Evolutionary conservation across 2,113 vertebrate genomes (phyloP), one percentile per base, ranked within the genome.

Genomic region (Oceanodroma tethys): DNA sequence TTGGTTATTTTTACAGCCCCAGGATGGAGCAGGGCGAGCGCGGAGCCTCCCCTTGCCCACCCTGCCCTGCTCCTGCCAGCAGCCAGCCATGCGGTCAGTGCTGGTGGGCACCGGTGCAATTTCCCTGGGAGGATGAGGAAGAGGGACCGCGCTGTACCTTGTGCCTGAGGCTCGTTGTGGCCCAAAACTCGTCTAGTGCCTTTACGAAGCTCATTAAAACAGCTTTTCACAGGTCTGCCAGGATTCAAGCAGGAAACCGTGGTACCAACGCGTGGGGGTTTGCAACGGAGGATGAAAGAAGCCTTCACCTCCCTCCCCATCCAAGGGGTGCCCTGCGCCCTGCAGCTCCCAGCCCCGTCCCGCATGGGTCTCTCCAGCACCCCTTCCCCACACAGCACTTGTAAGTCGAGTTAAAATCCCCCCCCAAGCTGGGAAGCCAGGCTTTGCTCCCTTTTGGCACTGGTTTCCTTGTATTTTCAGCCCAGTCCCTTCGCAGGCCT

Each of bases 1-100:
- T 96, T 98, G 97, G 98, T 98, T 98, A 86, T 98, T 98, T 98
- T 98, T 93, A 72, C 91, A 96, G 82, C 13, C 81, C 59, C 94
- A 95, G 98, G 96, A 93, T 50, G 84, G 82, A 59, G 92, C 92
- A 25, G 90, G 83, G 71, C 23, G 79, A 93, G 92, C 40, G 16
- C 36, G 36, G 84, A 94, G 74, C 66, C 83, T 93, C 92, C 93
- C 78, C 26, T 58, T 40, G 84, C 92, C 95, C 89, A 90, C 91
- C 68, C 97, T 97, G 96, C 90, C 42, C 82, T 65, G 65, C 70
- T 47, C n/a, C 89, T 81, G 23, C 63, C 68, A 53, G 93, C 82
- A 85, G 80, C n/a, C 62, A 68, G 75, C 42, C 60, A 50, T 7
- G 17, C 42, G n/a, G n/a, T n/a, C n/a, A 53, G 74, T 8, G 53